Evolutionary conservation across 2,888 invertebrate genomes (phyloP).

Genomic region (Eristalinus aeneus): DNA sequence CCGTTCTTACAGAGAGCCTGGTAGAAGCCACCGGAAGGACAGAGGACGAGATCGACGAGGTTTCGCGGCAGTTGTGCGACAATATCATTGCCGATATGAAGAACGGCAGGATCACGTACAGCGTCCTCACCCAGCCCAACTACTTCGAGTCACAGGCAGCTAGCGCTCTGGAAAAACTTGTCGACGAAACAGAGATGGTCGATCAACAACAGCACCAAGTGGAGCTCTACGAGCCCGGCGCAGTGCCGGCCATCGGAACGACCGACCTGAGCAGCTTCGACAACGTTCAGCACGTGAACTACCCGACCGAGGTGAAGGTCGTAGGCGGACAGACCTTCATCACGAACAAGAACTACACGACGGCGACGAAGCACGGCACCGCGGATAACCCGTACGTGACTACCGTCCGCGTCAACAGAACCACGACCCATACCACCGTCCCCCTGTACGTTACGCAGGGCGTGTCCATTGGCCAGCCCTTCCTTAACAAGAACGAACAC

Average conservation of each 20-base stretch:
- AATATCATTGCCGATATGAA: slow-evolving; percentile 77
- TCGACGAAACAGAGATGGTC: slow-evolving; percentile 59
- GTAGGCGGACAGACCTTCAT: slow-evolving; percentile 78
- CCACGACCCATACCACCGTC: slow-evolving; percentile 72
- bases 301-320: slow-evolving; percentile 78
- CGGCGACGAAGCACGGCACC: slow-evolving; percentile 73
- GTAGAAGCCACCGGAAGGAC: slow-evolving; percentile 73
- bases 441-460: slow-evolving; percentile 56
- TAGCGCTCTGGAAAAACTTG: slow-evolving; percentile 74
- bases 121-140: slow-evolving; percentile 76
- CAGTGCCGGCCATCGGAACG: slow-evolving; percentile 72
- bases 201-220: slow-evolving; percentile 73
- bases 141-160: slow-evolving; percentile 79
- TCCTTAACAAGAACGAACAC: slow-evolving; percentile 65
- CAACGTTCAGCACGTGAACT: slow-evolving; percentile 77
- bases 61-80: slow-evolving; percentile 73
- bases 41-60: slow-evolving; percentile 75
- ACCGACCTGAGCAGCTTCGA: slow-evolving; percentile 76
- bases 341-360: slow-evolving; percentile 78
- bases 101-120: slow-evolving; percentile 75
- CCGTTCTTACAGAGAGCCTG: not conserved
- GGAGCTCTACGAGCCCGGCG: slow-evolving; percentile 66
- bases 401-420: slow-evolving; percentile 72
- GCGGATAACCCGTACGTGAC: slow-evolving; percentile 70
- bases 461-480: slow-evolving; percentile 29